Base-by-base conservation (phyloP, 2,888 invertebrate species). In the Phymatocera aterrima region DNA sequence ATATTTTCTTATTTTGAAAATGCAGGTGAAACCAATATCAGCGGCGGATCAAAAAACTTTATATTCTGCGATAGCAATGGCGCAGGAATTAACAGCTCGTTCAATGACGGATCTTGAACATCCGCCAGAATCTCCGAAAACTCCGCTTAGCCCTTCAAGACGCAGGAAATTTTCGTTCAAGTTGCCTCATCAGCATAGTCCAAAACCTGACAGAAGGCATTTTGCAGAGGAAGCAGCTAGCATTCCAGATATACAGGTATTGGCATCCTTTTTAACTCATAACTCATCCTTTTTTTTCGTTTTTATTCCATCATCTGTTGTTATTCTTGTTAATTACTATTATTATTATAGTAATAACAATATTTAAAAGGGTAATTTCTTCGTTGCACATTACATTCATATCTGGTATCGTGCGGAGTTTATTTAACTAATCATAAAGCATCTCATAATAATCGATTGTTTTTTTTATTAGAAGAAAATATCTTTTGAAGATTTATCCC, bases 21-120 rank as follows among this genome's bases (percentile, higher is more conserved):
- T 18, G n/a, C 84, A 92, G 92, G 96, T 98, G 88, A 98, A 98
- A 90, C 97, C 96, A 2, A 98, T 99, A 91, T 98, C 98, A 12
- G 96, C 97, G 0, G 95, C 97, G 80, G 98, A 98, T 87, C 95
- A 97, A 89, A 96, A 95, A 90, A 97, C 97, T 8, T 92, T 99
- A 80, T 97, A 98, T 85, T 96, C 96, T 24, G 98, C 98, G 0
- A 97, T 98, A 81, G 97, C 97, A 77, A 93, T 98, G 91, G 98
- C 98, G 24, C 97, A 97, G 90, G 97, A 98, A 91, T 93, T 98
- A 80, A 97, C 97, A 61, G 94, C 95, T 68, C 90, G 89, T 85
- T 90, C 89, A 82, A 90, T 90, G 90, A 90, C 89, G 83, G 90
- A 90, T 84, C 87, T 90, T 78, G 90, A 90, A 82, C 89, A 89